Percentiles rank a stretch among this genome's conserved stretches.
These are phyloP conservation scores for Pan paniscus DNA, from an alignment of 2,113 vertebrate species.

Conservation along the genomic window DNA sequence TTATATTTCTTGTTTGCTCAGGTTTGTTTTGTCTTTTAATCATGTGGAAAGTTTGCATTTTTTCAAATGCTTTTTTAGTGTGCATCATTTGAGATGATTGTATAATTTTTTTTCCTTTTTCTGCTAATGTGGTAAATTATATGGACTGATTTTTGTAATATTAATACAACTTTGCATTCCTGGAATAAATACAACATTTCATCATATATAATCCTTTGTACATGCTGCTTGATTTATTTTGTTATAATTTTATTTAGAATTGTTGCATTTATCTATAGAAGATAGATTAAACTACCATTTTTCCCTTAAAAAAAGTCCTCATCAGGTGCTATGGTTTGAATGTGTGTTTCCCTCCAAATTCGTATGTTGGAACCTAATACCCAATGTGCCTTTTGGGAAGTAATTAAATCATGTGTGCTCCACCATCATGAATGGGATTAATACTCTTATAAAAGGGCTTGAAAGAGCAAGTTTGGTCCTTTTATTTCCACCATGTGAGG, in stretches of 20 bases:
- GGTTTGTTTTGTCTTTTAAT: neutral
- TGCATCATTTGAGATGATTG: neutral
- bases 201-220: neutral
- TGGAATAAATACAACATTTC: neutral
- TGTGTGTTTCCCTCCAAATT: neutral
- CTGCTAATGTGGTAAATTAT: neutral
- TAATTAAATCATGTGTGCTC: neutral
- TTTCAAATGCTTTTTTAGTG: neutral
- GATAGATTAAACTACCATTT: neutral
- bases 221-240: neutral
- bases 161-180: neutral
- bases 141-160: neutral
- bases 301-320: neutral
- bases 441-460: neutral
- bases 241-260: conserved; percentile 9
- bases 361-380: neutral
- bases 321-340: neutral
- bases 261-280: neutral
- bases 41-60: neutral
- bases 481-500: neutral
- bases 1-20: neutral
- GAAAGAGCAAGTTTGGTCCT: neutral
- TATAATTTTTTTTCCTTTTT: neutral
- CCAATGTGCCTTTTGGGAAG: neutral
- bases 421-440: neutral